Evolutionary conservation across 2,888 invertebrate species (phyloP).

Genomic region (Hemicrepidius hirtus): DNA sequence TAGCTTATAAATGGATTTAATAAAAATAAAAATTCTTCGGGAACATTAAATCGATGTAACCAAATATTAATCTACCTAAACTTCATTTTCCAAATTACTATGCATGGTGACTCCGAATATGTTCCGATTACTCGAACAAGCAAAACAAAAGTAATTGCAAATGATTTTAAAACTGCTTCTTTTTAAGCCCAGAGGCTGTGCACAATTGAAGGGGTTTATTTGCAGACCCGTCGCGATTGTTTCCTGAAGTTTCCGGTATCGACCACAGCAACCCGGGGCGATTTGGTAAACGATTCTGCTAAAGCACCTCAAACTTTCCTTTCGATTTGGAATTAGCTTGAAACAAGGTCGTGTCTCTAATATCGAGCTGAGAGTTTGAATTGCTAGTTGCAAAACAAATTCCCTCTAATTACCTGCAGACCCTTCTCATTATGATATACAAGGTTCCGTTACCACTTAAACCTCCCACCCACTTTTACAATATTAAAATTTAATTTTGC

Average conservation of each 20-base stretch:
- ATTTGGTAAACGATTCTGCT: slow-evolving; percentile 51
- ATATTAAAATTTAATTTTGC: slow-evolving; percentile 47
- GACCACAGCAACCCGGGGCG: slow-evolving; percentile 46
- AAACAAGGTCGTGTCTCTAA: slow-evolving; percentile 49
- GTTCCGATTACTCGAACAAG: no score
- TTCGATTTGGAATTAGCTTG: slow-evolving; percentile 48
- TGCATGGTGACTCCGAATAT: no score
- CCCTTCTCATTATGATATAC: slow-evolving; percentile 44
- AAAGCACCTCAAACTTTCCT: slow-evolving; percentile 52
- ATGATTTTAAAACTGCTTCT: neutral
- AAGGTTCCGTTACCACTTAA: slow-evolving; percentile 36
- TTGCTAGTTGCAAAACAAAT: slow-evolving; percentile 48
- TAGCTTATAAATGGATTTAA: no score
- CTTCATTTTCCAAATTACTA: no score
- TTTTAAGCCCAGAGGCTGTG: slow-evolving; percentile 13
- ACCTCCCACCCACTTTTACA: slow-evolving; percentile 29
- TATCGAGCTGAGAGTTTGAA: slow-evolving; percentile 48
- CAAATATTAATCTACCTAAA: no score
- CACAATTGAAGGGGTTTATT: slow-evolving; percentile 45
- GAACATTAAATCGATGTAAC: no score
- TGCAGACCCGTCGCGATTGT: slow-evolving; percentile 47
- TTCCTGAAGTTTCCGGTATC: slow-evolving; percentile 48
- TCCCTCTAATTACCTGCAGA: slow-evolving; percentile 45
- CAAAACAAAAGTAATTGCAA: no score
- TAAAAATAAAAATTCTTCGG: no score